These are phyloP conservation scores for Rhabdomys dilectus DNA, from an alignment of 2,113 vertebrate species.

Conservation along the genomic window DNA sequence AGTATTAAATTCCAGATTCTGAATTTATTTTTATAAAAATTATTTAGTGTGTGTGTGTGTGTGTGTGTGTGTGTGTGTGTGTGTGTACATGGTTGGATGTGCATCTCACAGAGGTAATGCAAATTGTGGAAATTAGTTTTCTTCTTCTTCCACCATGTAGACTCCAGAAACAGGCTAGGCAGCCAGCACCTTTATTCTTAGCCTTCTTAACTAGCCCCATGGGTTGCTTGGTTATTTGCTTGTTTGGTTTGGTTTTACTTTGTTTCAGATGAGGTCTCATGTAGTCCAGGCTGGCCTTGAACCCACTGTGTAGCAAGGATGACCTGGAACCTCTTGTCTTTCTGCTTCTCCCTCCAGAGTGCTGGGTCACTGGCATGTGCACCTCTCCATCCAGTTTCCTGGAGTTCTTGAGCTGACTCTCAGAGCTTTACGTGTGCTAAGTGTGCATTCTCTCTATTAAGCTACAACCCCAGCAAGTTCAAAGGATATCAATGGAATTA, in stretches of 20 bases:
- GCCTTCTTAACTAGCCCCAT: no score
- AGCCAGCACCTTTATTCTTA: neutral
- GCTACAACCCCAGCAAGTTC: rapidly evolving
- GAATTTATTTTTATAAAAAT: no score
- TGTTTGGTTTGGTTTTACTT: neutral
- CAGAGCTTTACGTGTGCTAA: neutral
- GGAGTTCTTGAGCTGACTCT: neutral
- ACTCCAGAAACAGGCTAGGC: neutral
- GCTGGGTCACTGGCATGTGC: no score
- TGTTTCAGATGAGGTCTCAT: neutral
- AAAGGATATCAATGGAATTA: neutral
- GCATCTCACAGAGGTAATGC: no score
- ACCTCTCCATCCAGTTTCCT: neutral
- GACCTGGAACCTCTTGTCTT: neutral
- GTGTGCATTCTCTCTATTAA: no score
- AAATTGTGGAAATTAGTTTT: neutral
- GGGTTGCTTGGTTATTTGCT: neutral
- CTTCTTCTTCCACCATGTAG: neutral
- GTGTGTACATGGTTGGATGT: no score
- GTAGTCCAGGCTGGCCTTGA: neutral
- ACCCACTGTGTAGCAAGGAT: neutral
- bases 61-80: neutral
- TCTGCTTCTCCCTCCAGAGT: neutral
- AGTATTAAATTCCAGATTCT: neutral
- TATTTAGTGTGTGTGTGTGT: neutral